Evolutionary conservation across 2,888 invertebrate species (phyloP).

Genomic region (Nephrotoma appendiculata): DNA sequence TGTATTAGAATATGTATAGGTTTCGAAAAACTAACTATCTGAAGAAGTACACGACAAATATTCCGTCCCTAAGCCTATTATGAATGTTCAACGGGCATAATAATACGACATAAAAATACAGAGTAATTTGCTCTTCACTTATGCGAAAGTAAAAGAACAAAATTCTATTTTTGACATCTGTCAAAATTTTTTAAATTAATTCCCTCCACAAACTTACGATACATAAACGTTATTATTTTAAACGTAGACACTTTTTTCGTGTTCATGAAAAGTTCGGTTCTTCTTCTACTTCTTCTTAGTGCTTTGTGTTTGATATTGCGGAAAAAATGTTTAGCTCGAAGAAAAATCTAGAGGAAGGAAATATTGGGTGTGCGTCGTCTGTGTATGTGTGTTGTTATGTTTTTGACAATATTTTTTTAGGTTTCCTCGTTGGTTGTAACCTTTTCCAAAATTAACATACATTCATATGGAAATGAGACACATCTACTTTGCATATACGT

Average conservation of each 20-base stretch:
- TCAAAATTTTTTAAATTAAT: not conserved
- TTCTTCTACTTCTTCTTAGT: not conserved
- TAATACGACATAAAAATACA: not conserved
- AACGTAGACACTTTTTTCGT: not conserved
- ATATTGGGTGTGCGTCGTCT: not conserved
- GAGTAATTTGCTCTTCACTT: not conserved
- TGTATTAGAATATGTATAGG: no score
- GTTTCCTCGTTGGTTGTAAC: not conserved
- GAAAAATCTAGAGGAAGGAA: not conserved
- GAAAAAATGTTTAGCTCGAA: not conserved
- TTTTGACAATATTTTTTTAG: not conserved
- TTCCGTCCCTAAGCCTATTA: not conserved
- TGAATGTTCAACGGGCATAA: not conserved
- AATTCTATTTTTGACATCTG: not conserved
- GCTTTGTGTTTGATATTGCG: not conserved
- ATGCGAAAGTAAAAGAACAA: not conserved
- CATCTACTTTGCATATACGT: not conserved
- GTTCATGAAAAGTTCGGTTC: not conserved
- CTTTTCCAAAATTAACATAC: not conserved
- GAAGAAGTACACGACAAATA: not conserved
- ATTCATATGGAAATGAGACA: not conserved
- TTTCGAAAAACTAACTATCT: no score
- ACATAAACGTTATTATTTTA: not conserved
- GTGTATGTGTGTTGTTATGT: not conserved
- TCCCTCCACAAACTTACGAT: not conserved